Evolutionary conservation across 2,113 vertebrate genomes (phyloP).

Genomic region (Albula glossodonta): DNA sequence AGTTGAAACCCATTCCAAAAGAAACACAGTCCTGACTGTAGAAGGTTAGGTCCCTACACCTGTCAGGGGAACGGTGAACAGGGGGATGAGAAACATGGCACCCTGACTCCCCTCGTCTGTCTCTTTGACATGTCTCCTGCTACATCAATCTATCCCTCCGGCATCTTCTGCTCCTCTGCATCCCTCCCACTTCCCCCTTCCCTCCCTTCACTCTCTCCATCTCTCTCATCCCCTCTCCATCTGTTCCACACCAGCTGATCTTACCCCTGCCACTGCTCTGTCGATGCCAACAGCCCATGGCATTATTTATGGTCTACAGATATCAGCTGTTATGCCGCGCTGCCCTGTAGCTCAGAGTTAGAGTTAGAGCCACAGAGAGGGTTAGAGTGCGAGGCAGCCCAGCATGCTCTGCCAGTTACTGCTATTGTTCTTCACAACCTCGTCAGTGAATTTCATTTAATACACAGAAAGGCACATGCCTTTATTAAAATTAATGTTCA

Average conservation of each 20-base stretch:
- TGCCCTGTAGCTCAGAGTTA: too few relatives aligned
- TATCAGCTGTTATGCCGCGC: background rate
- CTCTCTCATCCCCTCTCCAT: conserved; percentile 3
- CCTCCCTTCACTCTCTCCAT: background rate
- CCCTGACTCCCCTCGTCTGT: background rate
- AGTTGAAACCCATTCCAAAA: background rate
- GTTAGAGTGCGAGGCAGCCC: background rate
- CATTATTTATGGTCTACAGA: conserved; percentile 9
- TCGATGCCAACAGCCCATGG: conserved; percentile 10
- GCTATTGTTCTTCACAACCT: too few relatives aligned
- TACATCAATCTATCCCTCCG: background rate
- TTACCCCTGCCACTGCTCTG: background rate
- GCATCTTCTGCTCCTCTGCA: background rate
- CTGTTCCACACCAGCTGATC: conserved; percentile 27
- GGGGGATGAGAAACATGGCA: background rate
- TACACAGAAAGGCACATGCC: too few relatives aligned
- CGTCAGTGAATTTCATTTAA: background rate
- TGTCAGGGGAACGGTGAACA: background rate
- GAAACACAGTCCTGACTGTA: background rate
- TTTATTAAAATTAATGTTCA: too few relatives aligned
- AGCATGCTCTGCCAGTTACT: background rate
- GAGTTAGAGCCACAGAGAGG: background rate
- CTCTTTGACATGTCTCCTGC: background rate
- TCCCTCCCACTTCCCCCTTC: too few relatives aligned
- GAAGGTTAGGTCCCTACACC: background rate